Conservation (phyloP, 2,888 invertebrate genomes). For the Ephialtes manifestator region DNA sequence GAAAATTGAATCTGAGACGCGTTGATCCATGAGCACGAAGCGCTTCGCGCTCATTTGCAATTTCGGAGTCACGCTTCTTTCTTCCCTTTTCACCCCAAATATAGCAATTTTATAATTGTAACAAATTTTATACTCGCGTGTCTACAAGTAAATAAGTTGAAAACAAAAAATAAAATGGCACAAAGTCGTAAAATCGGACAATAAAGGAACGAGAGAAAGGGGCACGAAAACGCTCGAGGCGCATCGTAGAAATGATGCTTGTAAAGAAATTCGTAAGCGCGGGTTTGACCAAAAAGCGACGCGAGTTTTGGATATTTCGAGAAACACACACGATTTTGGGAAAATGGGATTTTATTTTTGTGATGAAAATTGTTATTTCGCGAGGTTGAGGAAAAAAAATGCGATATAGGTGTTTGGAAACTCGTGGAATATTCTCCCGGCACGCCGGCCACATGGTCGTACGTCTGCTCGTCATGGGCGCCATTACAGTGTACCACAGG, state of each 20-base stretch:
- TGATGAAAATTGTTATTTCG: background rate
- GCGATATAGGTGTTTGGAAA: background rate
- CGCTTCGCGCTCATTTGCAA: constrained; percentile 54
- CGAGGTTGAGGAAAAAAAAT: background rate
- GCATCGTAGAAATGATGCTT: constrained; percentile 4
- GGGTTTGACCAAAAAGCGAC: background rate
- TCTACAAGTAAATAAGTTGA: background rate
- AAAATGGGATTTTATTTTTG: background rate
- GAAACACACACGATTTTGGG: background rate
- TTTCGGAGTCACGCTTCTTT: constrained; percentile 46
- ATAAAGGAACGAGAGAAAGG: background rate
- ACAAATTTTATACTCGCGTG: background rate
- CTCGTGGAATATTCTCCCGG: constrained; percentile 63
- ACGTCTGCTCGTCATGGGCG: constrained; percentile 75
- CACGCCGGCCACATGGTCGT: constrained; percentile 82
- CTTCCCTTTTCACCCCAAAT: background rate
- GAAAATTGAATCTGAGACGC: background rate
- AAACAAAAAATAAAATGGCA: background rate
- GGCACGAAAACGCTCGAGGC: background rate
- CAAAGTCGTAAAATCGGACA: background rate
- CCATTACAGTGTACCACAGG: constrained; percentile 76
- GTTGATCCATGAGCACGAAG: constrained; percentile 12
- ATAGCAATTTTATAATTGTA: background rate
- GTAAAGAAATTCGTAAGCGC: constrained; percentile 32
- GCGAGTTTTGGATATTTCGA: background rate